phyloP scores from a whole-genome alignment of 1,140 invertebrate genomes.

The Calephelis virginiensis region DNA sequence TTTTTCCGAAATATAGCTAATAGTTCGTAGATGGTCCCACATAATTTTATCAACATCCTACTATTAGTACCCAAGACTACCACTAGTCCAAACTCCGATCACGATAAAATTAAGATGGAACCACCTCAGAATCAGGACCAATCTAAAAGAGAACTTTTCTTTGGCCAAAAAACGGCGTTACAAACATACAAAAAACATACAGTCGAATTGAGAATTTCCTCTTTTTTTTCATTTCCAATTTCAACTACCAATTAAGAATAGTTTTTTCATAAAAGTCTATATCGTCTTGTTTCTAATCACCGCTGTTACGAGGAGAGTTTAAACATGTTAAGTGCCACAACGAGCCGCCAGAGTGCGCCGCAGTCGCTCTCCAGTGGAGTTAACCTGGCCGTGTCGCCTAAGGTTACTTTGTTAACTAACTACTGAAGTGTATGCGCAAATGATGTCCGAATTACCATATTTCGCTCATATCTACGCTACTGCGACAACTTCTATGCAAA shows the following conservation, averaged over 20 bases:
- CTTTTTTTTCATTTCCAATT: too few relatives aligned
- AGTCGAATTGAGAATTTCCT: too few relatives aligned
- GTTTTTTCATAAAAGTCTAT: not conserved
- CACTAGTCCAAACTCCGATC: too few relatives aligned
- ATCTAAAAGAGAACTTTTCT: too few relatives aligned
- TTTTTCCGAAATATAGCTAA: too few relatives aligned
- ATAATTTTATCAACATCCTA: too few relatives aligned
- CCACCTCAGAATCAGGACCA: too few relatives aligned
- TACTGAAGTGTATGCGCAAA: constrained; percentile 14
- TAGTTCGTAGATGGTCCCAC: too few relatives aligned
- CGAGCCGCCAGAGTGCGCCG: constrained; percentile 7
- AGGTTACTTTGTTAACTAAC: constrained; percentile 15
- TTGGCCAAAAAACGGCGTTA: too few relatives aligned
- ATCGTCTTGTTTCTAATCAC: constrained; percentile 6
- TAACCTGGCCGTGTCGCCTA: constrained; percentile 7
- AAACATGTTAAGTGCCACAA: constrained; percentile 5
- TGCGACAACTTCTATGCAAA: not conserved
- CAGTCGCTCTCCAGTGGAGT: constrained; percentile 3
- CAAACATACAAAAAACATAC: too few relatives aligned
- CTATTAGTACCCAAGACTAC: too few relatives aligned
- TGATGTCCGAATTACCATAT: constrained; percentile 14
- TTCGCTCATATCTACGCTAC: constrained; percentile 5
- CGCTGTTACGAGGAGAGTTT: not conserved
- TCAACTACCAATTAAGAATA: not conserved
- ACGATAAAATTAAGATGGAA: too few relatives aligned